Percentiles rank a stretch among this genome's conserved stretches.
phyloP scores from a whole-genome alignment of 1,140 invertebrate species.

The Orussus abietinus region DNA sequence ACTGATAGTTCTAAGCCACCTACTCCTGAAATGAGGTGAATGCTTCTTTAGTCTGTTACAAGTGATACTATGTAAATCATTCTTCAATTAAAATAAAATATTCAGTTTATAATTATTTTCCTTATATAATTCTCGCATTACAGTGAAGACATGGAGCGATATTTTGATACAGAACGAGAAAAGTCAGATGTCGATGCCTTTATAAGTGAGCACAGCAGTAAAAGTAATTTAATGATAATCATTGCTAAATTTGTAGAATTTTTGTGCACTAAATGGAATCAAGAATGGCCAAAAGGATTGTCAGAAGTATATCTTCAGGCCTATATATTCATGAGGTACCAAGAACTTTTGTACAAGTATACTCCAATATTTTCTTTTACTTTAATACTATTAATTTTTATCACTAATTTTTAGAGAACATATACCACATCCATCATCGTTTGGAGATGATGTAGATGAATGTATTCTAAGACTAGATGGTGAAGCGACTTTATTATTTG shows the following conservation, averaged over 20 bases:
- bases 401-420: conserved; percentile 29
- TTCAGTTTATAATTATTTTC: not conserved
- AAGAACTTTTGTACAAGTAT: conserved; percentile 5
- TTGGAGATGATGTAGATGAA: conserved; percentile 48
- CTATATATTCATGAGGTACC: conserved; percentile 54
- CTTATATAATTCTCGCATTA: conserved; percentile 1
- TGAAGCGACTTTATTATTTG: conserved; percentile 60
- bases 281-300: conserved; percentile 63
- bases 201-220: conserved; percentile 54
- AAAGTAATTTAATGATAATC: conserved; percentile 61
- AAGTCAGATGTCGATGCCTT: conserved; percentile 61
- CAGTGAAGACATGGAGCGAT: conserved; percentile 39
- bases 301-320: conserved; percentile 58
- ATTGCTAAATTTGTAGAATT: conserved; percentile 59
- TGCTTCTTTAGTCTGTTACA: not conserved
- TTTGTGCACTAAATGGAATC: conserved; percentile 59
- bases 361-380: not conserved
- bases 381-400: conserved; percentile 11
- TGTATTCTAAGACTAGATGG: conserved; percentile 56
- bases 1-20: conserved; percentile 42
- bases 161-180: conserved; percentile 66
- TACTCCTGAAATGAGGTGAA: conserved; percentile 30
- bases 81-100: conserved; percentile 6
- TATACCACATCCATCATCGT: conserved; percentile 52
- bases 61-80: not conserved